Evolutionary conservation across 2,888 invertebrate genomes (phyloP), one percentile per base, ranked within the genome.

Genomic region (Microplitis manilae): DNA sequence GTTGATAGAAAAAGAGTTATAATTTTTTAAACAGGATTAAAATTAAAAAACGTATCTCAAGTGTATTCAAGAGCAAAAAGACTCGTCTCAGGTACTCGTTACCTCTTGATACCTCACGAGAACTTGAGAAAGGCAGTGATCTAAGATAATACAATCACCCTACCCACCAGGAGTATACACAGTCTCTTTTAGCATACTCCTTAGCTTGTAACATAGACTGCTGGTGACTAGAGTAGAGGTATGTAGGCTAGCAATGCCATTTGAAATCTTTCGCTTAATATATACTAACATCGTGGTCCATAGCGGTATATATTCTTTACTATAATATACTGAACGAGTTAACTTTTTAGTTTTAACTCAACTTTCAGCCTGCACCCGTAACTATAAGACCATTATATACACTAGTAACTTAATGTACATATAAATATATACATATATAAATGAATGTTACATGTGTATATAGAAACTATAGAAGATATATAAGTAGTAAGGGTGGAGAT

Each of bases 221-320:
- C 13, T 50, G 13, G 4, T 50, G 50, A 50, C 9, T 2, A 50
- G 50, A 30, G 50, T 13, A 50, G 50, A 65, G 13, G 65, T 65
- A 87, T 87, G 86, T 88, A 87, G 87, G 87, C 87, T 87, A 88
- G 85, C 87, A 83, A 87, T 87, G 86, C 85, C 85, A 87, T 86
- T 87, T 87, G 83, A 81, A 82, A 65, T 65, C 39, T 59, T 40
- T 13, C 30, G 59, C n/a, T 5, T 38, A 38, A 20, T 71, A 71
- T 71, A 41, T 68, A 68, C 69, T 61, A 61, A 17, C 62, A 59
- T 61, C 39, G 59, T 39, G 64, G 65, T 60, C 74, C 77, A 67
- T 77, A 77, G 77, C 77, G 77, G 77, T 80, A 83, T 78, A 30
- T 50, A 50, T 50, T 50, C 9, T 13, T 50, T 13, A 50, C 9